Evolutionary conservation across 2,113 vertebrate genomes (phyloP).

Genomic region (Geococcyx californianus): DNA sequence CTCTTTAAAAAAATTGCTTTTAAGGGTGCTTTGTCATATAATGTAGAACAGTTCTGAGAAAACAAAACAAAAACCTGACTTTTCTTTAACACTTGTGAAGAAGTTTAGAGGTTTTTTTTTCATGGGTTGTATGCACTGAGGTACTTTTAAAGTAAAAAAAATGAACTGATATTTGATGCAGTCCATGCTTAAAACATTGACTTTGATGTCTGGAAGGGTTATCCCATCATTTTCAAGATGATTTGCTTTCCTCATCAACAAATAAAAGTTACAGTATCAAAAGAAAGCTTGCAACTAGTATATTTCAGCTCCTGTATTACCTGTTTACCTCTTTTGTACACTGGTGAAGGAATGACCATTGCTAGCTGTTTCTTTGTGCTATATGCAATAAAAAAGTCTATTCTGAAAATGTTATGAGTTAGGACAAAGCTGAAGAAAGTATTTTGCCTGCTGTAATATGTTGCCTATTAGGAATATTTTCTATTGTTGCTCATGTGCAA

Average conservation of each 20-base stretch:
- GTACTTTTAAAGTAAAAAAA: neutral
- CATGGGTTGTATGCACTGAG: neutral
- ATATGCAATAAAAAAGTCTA: neutral
- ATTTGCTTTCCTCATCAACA: neutral
- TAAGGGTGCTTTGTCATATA: neutral
- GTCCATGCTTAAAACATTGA: neutral
- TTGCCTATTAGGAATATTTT: neutral
- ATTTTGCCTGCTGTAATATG: too few species aligned
- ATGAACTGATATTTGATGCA: neutral
- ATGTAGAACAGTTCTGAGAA: neutral
- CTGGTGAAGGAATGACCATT: neutral
- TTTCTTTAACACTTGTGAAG: neutral
- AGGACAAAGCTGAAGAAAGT: too few species aligned
- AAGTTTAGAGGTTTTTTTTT: neutral
- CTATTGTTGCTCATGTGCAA: neutral
- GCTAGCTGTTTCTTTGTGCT: neutral
- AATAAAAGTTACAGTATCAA: neutral
- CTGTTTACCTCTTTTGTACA: neutral
- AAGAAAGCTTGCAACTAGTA: neutral
- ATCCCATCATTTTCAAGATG: neutral
- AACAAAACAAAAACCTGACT: neutral
- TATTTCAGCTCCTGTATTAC: neutral
- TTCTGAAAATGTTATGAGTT: neutral
- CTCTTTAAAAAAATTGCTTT: neutral
- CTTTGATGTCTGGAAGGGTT: neutral